Base-by-base conservation (phyloP, 2,888 invertebrate species). In the Sesia apiformis region DNA sequence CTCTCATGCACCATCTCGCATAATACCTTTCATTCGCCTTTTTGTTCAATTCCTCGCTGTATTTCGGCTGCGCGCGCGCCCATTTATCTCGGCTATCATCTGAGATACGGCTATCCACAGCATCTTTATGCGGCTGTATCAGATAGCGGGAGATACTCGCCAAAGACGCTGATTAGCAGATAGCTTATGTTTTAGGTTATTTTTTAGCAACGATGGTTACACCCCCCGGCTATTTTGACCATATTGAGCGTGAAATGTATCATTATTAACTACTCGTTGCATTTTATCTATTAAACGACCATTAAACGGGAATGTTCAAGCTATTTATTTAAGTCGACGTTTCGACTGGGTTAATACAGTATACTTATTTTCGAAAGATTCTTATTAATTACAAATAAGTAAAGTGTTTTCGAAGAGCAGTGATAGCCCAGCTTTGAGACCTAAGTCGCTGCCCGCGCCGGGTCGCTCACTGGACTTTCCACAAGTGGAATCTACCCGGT, bases 71-170 rank as follows among this genome's bases (percentile, higher is more conserved):
- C 77, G 78, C 73, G 79, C 77, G 67, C 72, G 62, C 63, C 72
- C 76, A 74, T 84, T 84, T 87, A 86, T 86, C 86, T 81, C 67
- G 62, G 74, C 76, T 79, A 81, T 82, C 53, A 81, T 84, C 85
- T 78, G 76, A 78, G 85, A 86, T 84, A 83, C 80, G 66, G 76
- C 72, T 78, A 83, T 81, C 81, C 72, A 62, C 66, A 66, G 76
- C 71, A 82, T 82, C 85, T 81, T 82, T 81, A 80, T 78, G 78
- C 76, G 71, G 68, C 64, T 68, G 70, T 71, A 75, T 76, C 78
- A 69, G 83, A 84, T 79, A 76, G 69, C 70, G 66, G 72, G 60
- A 67, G 75, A 74, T 74, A 73, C 61, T 62, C 63, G 64, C 70
- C 64, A 74, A 77, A 69, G 73, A 54, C 70, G 57, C 79, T 82